These are phyloP conservation scores for Eidolon dupreanum DNA, from an alignment of 2,797 vertebrate genomes.

Conservation along the genomic window DNA sequence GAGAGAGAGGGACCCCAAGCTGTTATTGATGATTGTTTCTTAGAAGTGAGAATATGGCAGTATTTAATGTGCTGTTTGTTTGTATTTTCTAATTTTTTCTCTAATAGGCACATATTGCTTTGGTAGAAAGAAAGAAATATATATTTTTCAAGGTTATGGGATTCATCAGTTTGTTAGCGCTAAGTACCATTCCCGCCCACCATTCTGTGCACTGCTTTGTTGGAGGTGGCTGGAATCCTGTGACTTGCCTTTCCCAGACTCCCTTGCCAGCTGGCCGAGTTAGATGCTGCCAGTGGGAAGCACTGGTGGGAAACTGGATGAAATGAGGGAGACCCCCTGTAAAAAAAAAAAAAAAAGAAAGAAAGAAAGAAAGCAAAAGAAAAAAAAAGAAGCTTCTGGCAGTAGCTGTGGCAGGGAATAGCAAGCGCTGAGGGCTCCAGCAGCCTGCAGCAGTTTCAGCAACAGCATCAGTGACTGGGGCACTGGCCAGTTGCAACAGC, in stretches of 20 bases:
- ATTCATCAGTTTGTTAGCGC: neutral
- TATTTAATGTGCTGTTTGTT: neutral
- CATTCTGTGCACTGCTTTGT: neutral
- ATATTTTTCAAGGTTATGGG: neutral
- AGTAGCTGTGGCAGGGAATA: neutral
- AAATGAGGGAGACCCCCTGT: neutral
- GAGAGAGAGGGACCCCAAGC: neutral
- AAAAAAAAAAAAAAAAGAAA: too few relatives aligned
- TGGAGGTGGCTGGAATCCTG: neutral
- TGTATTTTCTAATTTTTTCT: neutral
- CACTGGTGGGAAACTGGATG: neutral
- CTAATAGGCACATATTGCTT: neutral
- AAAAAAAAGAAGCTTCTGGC: neutral
- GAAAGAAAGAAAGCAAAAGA: neutral
- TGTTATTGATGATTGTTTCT: conserved; percentile 5
- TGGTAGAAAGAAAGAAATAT: neutral
- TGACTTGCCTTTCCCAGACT: conserved; percentile 6
- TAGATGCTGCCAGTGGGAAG: conserved; percentile 10
- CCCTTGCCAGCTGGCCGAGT: neutral
- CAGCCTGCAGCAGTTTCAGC: neutral
- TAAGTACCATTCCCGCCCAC: neutral
- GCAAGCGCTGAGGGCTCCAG: neutral
- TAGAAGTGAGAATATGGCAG: neutral
- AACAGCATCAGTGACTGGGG: neutral
- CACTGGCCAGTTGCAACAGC: neutral